Evolutionary conservation across 2,113 vertebrate species (phyloP).

Genomic region (Xiphophorus couchianus): DNA sequence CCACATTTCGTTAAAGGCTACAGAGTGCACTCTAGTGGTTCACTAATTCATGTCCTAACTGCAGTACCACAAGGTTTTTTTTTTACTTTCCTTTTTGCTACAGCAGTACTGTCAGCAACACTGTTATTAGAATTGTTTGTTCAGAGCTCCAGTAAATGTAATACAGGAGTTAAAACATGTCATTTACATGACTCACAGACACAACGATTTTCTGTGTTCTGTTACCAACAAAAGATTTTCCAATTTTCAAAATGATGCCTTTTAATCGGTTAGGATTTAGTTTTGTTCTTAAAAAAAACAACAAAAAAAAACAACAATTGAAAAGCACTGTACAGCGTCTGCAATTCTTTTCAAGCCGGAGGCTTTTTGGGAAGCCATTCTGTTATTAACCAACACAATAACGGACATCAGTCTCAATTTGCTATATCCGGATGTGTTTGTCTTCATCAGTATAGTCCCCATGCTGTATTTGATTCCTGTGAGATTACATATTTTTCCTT

Average conservation of each 20-base stretch:
- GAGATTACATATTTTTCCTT: slow-evolving; percentile 41
- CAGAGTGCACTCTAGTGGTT: slow-evolving; percentile 72
- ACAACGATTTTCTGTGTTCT: neutral
- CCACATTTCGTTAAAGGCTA: slow-evolving; percentile 43
- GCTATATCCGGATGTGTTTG: slow-evolving; percentile 52
- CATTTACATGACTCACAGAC: neutral
- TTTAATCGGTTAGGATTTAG: slow-evolving; percentile 9
- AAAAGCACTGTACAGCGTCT: slow-evolving; percentile 17
- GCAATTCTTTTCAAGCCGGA: slow-evolving; percentile 36
- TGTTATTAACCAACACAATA: slow-evolving; percentile 51
- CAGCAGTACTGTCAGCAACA: neutral
- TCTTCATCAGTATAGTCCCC: slow-evolving; percentile 37
- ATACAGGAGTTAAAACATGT: neutral
- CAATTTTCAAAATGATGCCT: neutral
- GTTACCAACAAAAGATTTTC: neutral
- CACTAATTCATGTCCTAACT: slow-evolving; percentile 22
- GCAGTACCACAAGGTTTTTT: slow-evolving; percentile 7
- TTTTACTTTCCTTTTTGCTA: slow-evolving; percentile 12
- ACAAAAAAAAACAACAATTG: slow-evolving; percentile 27
- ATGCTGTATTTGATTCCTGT: slow-evolving; percentile 48
- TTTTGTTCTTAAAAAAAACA: slow-evolving; percentile 23
- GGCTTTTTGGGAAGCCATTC: slow-evolving; percentile 39
- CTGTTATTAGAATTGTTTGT: slow-evolving; percentile 1
- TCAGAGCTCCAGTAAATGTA: neutral
- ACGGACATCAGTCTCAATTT: slow-evolving; percentile 40